Base-by-base conservation (phyloP, 2,113 vertebrate genomes). In the Malurus elegans region DNA sequence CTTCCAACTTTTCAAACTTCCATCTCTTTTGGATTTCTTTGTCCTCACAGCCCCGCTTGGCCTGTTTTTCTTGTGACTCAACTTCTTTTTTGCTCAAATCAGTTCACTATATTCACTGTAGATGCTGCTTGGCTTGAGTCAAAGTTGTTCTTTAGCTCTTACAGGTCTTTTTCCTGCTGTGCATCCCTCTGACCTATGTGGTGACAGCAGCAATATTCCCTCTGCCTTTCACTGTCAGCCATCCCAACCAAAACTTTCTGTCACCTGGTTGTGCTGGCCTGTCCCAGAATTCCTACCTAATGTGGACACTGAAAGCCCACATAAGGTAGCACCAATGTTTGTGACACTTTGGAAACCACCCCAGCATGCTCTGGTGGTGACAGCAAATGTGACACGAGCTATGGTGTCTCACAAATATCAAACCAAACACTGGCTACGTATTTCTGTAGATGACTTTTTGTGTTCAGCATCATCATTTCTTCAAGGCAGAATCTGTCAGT, bases 11-110 rank as follows among this genome's bases (percentile, higher is more conserved):
- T 92, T 88, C 66, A 88, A 76, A 65, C n/a, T n/a, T 86, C 79
- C 32, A 36, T 48, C 54, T 14, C 48, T 20, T 36, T 45, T 40
- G 36, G 31, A 48, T 57, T 82, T 88, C 67, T 76, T 72, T 88
- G 67, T 92, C 74, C 71, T 82, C 50, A 23, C 14, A 65, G 51
- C 23, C 67, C 34, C 13, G 12, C 28, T 88, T 72, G 66, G n/a
- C 21, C 53, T 91, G 36, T 40, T 94, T 79, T 79, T 79, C 48
- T 66, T 32, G 24, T 82, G 71, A 65, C 54, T 86, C 81, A 75
- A 34, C 67, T 48, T 74, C 75, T 42, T 80, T 86, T 76, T 66
- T 65, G 3, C 54, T 54, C 45, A n/a, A 1, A 79, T 36, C 14
- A 70, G 45, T 72, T 75, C 65, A 61, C 0, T 24, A 42, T 16